Evolutionary conservation across 2,797 vertebrate species (phyloP).

Genomic region (Carduelis carduelis): DNA sequence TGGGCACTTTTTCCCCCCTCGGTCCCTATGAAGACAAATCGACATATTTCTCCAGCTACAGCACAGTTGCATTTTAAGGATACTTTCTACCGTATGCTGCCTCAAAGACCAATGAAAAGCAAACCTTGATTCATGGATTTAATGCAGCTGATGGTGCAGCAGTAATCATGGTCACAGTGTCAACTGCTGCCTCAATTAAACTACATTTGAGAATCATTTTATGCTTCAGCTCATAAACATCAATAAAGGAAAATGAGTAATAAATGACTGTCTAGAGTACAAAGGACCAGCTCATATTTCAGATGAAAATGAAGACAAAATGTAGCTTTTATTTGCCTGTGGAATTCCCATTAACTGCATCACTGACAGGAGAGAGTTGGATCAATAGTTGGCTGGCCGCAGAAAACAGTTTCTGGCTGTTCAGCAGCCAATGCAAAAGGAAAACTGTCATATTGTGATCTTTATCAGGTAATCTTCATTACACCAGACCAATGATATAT

Average conservation of each 20-base stretch:
- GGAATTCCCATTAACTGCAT: slow-evolving; percentile 86
- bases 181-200: slow-evolving; percentile 85
- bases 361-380: slow-evolving; percentile 78
- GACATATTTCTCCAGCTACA: slow-evolving; percentile 71
- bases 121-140: slow-evolving; percentile 78
- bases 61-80: slow-evolving; percentile 74
- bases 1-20: not conserved
- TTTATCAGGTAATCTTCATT: slow-evolving; percentile 97
- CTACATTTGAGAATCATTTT: slow-evolving; percentile 85
- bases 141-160: slow-evolving; percentile 69
- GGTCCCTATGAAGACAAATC: slow-evolving; percentile 78
- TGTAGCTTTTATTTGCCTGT: slow-evolving; percentile 86
- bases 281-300: slow-evolving; percentile 87
- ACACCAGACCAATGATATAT: slow-evolving; percentile 90
- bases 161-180: slow-evolving; percentile 82
- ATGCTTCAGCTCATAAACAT: slow-evolving; percentile 86
- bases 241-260: slow-evolving; percentile 87
- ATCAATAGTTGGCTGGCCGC: slow-evolving; percentile 80
- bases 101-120: slow-evolving; percentile 73
- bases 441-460: slow-evolving; percentile 98
- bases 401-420: slow-evolving; percentile 86
- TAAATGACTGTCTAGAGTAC: slow-evolving; percentile 86
- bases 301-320: slow-evolving; percentile 90
- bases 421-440: slow-evolving; percentile 88
- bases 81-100: slow-evolving; percentile 56